Percentiles rank a stretch among this genome's conserved stretches.
Conservation (phyloP, 1,140 invertebrate species). For the Drosophila melanogaster region DNA sequence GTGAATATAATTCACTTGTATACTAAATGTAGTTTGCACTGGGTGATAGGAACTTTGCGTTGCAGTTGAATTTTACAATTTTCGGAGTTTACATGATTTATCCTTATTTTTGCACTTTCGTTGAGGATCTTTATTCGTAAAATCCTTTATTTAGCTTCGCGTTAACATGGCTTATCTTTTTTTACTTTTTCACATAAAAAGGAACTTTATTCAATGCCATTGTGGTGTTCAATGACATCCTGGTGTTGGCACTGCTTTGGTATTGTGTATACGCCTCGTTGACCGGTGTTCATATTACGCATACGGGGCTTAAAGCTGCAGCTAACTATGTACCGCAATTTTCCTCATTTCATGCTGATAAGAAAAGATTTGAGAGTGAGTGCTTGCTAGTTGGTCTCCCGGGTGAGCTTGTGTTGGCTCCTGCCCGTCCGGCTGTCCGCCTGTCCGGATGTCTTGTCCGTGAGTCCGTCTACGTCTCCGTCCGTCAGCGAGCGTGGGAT, state of each 20-base stretch:
- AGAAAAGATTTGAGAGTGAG: constrained; percentile 11
- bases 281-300: constrained; percentile 23
- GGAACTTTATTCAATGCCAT: not conserved
- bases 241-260: not conserved
- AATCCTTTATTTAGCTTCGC: not conserved
- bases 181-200: not conserved
- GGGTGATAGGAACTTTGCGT: constrained; percentile 64
- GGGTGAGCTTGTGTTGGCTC: constrained; percentile 12
- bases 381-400: constrained; percentile 19
- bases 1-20: constrained; percentile 11
- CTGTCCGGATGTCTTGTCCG: constrained; percentile 14
- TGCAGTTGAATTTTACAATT: constrained; percentile 14
- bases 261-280: constrained; percentile 34
- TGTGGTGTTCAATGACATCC: not conserved
- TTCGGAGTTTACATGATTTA: constrained; percentile 14
- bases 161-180: not conserved
- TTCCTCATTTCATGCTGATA: constrained; percentile 17
- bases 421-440: not conserved
- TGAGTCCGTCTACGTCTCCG: constrained; percentile 64
- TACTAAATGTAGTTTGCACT: constrained; percentile 36
- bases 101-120: constrained; percentile 35
- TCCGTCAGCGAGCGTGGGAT: constrained; percentile 76
- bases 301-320: constrained; percentile 20
- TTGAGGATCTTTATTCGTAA: constrained; percentile 54
- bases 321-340: constrained; percentile 3